Evolutionary conservation across 1,140 invertebrate genomes (phyloP).

Genomic region (Caenorhabditis tropicalis): DNA sequence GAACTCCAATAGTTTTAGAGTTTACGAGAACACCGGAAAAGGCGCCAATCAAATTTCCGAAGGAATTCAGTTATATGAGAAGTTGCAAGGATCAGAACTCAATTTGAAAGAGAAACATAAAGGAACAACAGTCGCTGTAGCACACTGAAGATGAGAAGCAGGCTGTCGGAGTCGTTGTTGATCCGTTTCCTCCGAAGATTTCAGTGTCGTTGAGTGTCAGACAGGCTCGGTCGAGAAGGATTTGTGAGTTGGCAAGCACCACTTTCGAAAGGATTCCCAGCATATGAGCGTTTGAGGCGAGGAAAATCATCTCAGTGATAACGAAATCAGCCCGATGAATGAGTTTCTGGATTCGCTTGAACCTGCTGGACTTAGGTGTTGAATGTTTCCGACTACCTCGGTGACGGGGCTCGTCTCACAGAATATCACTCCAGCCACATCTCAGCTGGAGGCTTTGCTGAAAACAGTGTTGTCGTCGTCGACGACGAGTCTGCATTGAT

Average conservation of each 20-base stretch:
- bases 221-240: not conserved
- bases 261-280: constrained; percentile 3
- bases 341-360: not conserved
- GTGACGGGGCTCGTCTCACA: not conserved
- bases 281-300: constrained; percentile 3
- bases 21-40: too few species aligned
- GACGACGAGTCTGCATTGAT: too few species aligned
- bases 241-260: not conserved
- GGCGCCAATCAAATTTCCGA: too few species aligned
- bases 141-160: not conserved
- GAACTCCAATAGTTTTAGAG: too few species aligned
- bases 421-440: not conserved
- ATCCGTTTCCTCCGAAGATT: not conserved
- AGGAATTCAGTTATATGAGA: too few species aligned
- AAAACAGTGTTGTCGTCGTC: too few species aligned
- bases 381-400: not conserved
- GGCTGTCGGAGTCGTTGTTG: not conserved
- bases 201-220: not conserved
- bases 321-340: constrained; percentile 18
- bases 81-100: too few species aligned
- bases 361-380: not conserved
- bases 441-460: not conserved
- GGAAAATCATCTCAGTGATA: constrained; percentile 1
- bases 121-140: not conserved
- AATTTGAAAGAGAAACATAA: too few species aligned